Percentiles rank a stretch among this genome's conserved stretches.
Conservation (phyloP, 64 coral and sea anemone genomes). For the Porites lutea region DNA sequence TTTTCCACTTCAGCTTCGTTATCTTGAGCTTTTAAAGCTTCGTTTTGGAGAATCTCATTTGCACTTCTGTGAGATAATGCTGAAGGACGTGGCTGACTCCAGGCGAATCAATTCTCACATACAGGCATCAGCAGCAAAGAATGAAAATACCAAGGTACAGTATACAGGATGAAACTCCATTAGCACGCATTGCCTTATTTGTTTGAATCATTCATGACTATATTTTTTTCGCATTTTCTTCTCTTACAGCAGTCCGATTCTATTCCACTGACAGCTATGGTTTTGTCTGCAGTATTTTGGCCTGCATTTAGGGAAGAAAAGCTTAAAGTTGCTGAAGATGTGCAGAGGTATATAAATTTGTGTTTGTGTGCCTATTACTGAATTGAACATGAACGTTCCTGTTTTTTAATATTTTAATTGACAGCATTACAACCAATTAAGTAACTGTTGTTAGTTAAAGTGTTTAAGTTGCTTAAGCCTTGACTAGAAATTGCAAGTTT, state of each 20-base stretch:
- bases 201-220: not conserved
- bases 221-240: not conserved
- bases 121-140: slow-evolving; percentile 74
- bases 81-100: slow-evolving; percentile 97
- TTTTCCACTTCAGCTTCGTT: slow-evolving; percentile 80
- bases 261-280: slow-evolving; percentile 94
- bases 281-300: slow-evolving; percentile 99
- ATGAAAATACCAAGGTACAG: slow-evolving; percentile 51
- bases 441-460: too few relatives aligned
- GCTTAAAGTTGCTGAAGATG: slow-evolving; percentile 88
- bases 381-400: too few relatives aligned
- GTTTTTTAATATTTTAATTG: too few relatives aligned
- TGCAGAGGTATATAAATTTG: slow-evolving; percentile 47
- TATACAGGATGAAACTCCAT: not conserved
- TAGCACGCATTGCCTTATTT: too few relatives aligned
- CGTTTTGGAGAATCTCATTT: slow-evolving; percentile 98
- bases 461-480: too few relatives aligned
- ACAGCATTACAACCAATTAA: too few relatives aligned
- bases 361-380: too few relatives aligned
- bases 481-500: too few relatives aligned
- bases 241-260: slow-evolving; percentile 23
- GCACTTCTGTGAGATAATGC: slow-evolving; percentile 99
- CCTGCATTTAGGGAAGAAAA: slow-evolving; percentile 98
- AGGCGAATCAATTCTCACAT: slow-evolving; percentile 95
- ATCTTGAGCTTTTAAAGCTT: slow-evolving; percentile 94